Conservation (phyloP, 2,797 vertebrate species). For the Urocyon cinereoargenteus region DNA sequence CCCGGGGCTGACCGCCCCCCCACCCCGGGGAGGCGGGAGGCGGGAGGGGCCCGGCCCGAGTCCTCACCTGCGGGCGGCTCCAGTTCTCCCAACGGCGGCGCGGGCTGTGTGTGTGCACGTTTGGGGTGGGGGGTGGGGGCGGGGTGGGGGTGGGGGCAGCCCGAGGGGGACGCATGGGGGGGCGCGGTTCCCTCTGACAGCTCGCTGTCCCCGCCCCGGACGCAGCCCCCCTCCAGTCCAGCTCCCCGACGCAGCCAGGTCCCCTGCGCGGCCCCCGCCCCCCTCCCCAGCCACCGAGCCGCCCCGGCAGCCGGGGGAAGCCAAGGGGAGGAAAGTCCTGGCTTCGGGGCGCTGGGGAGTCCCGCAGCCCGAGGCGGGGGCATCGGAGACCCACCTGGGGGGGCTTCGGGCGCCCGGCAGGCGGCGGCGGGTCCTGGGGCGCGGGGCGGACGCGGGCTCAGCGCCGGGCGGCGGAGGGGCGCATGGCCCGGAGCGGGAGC, state of each 20-base stretch:
- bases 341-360: slow-evolving; percentile 82
- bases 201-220: slow-evolving; percentile 71
- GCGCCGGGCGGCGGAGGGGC: slow-evolving; percentile 74
- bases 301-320: slow-evolving; percentile 69
- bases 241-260: slow-evolving; percentile 57
- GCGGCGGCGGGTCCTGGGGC: slow-evolving; percentile 79
- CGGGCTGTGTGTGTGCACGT: slow-evolving; percentile 48
- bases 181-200: slow-evolving; percentile 75
- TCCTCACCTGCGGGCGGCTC: slow-evolving; percentile 71
- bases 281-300: slow-evolving; percentile 51
- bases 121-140: not conserved
- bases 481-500: slow-evolving; percentile 78
- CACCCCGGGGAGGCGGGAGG: slow-evolving; percentile 33
- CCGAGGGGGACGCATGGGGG: slow-evolving; percentile 56
- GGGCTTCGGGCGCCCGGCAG: slow-evolving; percentile 82
- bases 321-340: slow-evolving; percentile 76
- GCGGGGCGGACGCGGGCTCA: slow-evolving; percentile 69
- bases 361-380: slow-evolving; percentile 58
- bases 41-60: slow-evolving; percentile 46
- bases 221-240: not conserved
- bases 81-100: slow-evolving; percentile 27
- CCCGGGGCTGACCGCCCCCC: slow-evolving; percentile 10
- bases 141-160: slow-evolving; percentile 28
- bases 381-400: slow-evolving; percentile 82
- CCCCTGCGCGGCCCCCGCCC: slow-evolving; percentile 46